Evolutionary conservation across 2,888 invertebrate species (phyloP).

Genomic region (Rapana venosa): DNA sequence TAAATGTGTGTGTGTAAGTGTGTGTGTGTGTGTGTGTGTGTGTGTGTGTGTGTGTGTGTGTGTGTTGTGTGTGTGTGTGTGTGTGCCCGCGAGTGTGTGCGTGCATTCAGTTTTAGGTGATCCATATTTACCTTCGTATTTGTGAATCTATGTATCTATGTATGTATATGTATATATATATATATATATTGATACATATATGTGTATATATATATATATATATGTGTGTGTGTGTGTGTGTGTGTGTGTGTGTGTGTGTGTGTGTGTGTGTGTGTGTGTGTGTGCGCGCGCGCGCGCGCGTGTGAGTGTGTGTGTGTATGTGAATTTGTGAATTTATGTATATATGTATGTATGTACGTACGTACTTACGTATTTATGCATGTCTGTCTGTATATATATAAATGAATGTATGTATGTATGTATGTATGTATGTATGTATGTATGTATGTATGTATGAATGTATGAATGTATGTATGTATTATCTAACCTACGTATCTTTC

Average conservation of each 20-base stretch:
- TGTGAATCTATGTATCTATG: no score
- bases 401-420: background rate
- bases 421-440: constrained; percentile 10
- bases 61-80: background rate
- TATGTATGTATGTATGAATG: background rate
- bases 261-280: constrained; percentile 8
- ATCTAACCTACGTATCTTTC: background rate
- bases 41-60: constrained; percentile 10
- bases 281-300: constrained; percentile 6
- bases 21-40: constrained; percentile 7
- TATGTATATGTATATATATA: background rate
- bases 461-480: background rate
- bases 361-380: background rate
- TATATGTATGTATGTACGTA: background rate
- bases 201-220: background rate
- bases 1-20: constrained; percentile 4
- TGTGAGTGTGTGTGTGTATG: constrained; percentile 18
- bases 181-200: background rate
- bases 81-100: background rate
- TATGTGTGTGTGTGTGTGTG: background rate
- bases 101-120: no score
- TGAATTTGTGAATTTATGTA: constrained; percentile 1
- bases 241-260: constrained; percentile 27
- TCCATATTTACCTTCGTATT: no score
- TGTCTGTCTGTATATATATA: constrained; percentile 29